These are phyloP conservation scores for Maccullochella peelii DNA, from an alignment of 2,113 vertebrate species.

Conservation along the genomic window DNA sequence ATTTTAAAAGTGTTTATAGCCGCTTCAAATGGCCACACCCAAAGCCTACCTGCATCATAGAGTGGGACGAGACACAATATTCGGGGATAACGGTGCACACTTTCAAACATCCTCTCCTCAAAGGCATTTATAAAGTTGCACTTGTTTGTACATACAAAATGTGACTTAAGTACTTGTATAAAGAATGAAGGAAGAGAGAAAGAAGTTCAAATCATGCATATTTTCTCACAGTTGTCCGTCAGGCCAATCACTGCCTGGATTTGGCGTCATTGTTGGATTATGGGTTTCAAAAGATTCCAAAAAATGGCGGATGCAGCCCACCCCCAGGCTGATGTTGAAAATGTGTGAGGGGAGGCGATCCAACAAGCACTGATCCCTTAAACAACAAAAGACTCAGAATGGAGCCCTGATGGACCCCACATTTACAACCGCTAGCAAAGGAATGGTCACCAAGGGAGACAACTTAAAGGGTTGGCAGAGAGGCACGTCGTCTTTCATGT, in stretches of 20 bases:
- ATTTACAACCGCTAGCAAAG: background rate
- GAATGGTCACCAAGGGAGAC: background rate
- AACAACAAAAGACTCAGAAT: conserved; percentile 5
- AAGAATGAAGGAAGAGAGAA: no score
- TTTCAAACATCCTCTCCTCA: no score
- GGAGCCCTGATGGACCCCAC: background rate
- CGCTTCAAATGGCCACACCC: background rate
- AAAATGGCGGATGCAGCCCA: background rate
- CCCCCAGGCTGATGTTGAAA: background rate
- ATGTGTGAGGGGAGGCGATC: background rate
- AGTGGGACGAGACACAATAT: no score
- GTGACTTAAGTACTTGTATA: no score
- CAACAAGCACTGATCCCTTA: background rate
- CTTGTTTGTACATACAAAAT: no score
- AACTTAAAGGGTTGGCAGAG: background rate
- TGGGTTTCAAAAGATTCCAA: background rate
- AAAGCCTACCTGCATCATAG: background rate
- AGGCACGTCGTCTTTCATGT: background rate
- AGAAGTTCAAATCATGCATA: no score
- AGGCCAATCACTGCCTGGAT: no score
- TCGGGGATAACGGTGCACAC: no score
- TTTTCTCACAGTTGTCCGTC: no score
- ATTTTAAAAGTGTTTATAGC: background rate
- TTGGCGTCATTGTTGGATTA: background rate
- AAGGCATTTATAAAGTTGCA: no score